Conservation (phyloP, 35 echinoderm and acorn worm genomes). For the Holothuria glaberrima region DNA sequence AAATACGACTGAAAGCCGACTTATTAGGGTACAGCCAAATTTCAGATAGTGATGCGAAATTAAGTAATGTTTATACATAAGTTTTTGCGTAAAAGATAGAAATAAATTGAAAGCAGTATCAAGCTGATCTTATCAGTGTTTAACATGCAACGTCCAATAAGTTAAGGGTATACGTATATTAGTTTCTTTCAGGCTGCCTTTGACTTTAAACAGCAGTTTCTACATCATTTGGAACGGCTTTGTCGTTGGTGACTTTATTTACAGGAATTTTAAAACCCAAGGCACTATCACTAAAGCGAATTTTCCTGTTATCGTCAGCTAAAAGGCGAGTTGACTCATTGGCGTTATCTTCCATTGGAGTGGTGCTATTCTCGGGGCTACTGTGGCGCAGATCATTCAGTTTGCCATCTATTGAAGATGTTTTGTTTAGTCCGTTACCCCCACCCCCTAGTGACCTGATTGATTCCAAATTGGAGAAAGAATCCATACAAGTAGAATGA, state of each 20-base stretch:
- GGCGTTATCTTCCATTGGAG: conserved; percentile 15
- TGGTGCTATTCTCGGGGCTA: conserved; percentile 36
- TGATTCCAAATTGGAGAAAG: neutral
- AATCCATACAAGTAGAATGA: conserved; percentile 34
- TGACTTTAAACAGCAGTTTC: conserved; percentile 41
- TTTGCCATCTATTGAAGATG: neutral
- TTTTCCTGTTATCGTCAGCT: conserved; percentile 50
- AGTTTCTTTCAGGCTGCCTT: too few relatives aligned
- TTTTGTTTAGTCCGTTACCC: neutral
- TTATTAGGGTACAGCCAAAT: too few relatives aligned
- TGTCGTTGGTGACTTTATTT: conserved; percentile 32
- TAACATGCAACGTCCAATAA: too few relatives aligned
- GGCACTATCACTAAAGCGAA: conserved; percentile 59
- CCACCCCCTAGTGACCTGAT: neutral
- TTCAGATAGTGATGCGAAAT: too few relatives aligned
- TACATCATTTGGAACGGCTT: conserved; percentile 31
- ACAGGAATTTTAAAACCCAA: conserved; percentile 53
- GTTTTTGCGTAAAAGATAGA: too few relatives aligned
- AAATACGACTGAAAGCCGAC: too few relatives aligned
- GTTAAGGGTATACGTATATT: too few relatives aligned
- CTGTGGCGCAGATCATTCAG: neutral
- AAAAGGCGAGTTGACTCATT: conserved; percentile 47
- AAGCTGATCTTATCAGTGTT: too few relatives aligned
- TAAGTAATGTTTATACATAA: too few relatives aligned
- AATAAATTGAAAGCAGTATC: too few relatives aligned